Evolutionary conservation across 2,888 invertebrate species (phyloP).

Genomic region (Dasypogon diadema): DNA sequence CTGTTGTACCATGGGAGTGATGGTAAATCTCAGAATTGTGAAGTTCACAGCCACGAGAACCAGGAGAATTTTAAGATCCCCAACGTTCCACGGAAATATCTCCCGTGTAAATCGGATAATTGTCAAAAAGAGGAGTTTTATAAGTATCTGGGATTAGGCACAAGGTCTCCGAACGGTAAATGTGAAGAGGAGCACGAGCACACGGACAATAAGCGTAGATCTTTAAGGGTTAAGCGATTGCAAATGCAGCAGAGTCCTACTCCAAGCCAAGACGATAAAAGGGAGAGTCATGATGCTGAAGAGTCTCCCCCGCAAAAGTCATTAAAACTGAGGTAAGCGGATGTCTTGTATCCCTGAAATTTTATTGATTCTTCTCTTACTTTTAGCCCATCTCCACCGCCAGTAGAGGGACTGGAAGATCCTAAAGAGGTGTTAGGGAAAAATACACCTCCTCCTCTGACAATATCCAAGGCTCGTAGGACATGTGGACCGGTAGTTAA

Average conservation of each 20-base stretch:
- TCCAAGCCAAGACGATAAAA: background rate
- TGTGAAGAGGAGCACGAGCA: constrained; percentile 7
- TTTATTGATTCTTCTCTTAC: background rate
- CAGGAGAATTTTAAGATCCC: constrained; percentile 46
- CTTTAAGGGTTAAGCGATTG: constrained; percentile 18
- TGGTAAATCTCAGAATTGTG: background rate
- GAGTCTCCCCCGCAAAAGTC: no score
- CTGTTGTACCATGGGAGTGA: background rate
- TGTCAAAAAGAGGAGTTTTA: constrained; percentile 66
- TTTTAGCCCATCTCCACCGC: background rate
- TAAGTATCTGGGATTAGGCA: constrained; percentile 65
- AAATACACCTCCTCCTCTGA: background rate
- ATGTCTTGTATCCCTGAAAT: no score
- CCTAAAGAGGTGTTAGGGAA: background rate
- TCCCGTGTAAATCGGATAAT: constrained; percentile 17
- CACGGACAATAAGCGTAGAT: constrained; percentile 32
- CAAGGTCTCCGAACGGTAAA: constrained; percentile 56
- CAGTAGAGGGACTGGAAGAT: constrained; percentile 12
- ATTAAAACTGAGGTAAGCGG: no score
- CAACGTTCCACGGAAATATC: constrained; percentile 42
- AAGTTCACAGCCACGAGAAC: background rate
- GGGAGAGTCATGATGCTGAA: background rate
- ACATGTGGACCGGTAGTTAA: constrained; percentile 43
- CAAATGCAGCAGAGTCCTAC: constrained; percentile 2
- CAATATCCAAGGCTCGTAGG: constrained; percentile 17